Base-by-base conservation (phyloP, 2,888 invertebrate species). In the Synergus gifuensis region DNA sequence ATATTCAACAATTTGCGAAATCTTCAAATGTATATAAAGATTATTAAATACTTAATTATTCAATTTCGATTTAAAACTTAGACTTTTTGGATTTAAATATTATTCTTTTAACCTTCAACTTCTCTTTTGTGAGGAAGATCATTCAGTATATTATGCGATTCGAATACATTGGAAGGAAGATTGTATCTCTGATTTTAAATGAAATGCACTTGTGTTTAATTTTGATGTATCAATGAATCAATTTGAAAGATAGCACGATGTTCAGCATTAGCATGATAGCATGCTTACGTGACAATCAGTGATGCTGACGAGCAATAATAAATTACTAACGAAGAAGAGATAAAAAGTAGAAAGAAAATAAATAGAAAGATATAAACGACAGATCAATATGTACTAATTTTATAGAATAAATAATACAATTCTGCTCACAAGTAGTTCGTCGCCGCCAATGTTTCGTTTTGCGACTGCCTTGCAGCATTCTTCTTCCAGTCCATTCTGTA, bases 391-490 rank as follows among this genome's bases (percentile, higher is more conserved):
- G 5, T n/a, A 14, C 2, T n/a, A n/a, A 4, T 82, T 46, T 49
- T 28, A 46, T 22, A 22, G 18, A 8, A 22, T 7, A 36, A 16
- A 7, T 60, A 76, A 58, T 18, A 28, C 7, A 16, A 8, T 76
- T 62, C 36, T 76, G 88, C 90, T 90, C 78, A 92, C 92, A 85
- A 92, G 77, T 18, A 92, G 83, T 76, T 88, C 88, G 76, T 91
- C 91, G 73, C 92, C 92, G 79, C 91, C 89, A 79, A 92, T 89
- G 76, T 89, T 88, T 28, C 91, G 88, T 83, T 91, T 92, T 40
- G 86, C 79, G 62, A 91, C 86, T 0, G 90, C 88, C 58, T 88
- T 86, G 82, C 91, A 91, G 81, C 90, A 92, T 40, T 89, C 88
- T 62, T 89, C 88, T 8, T 87, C 88, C 78, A 92, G 83, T 62